phyloP scores from a whole-genome alignment of 2,888 invertebrate species.

The Melipona beecheii region DNA sequence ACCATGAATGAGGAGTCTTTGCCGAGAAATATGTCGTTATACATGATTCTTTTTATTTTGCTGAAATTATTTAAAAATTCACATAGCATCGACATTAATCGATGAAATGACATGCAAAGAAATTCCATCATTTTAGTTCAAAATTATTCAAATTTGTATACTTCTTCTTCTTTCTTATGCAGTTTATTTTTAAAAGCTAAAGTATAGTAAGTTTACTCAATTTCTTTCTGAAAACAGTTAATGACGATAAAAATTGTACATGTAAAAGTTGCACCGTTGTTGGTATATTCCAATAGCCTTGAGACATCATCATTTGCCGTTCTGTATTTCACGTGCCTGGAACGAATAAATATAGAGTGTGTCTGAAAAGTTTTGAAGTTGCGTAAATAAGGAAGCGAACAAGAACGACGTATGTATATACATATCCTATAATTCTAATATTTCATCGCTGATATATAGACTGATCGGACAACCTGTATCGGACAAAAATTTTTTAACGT shows the following conservation, averaged over 20 bases:
- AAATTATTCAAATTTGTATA: neutral
- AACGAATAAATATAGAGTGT: conserved; percentile 23
- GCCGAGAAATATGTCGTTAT: neutral
- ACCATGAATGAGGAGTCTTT: neutral
- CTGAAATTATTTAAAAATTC: neutral
- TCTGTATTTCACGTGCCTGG: conserved; percentile 29
- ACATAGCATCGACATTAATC: neutral
- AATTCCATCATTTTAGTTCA: neutral
- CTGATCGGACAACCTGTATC: neutral
- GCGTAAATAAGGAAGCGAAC: conserved; percentile 2
- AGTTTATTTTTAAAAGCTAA: neutral
- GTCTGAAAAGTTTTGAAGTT: conserved; percentile 22
- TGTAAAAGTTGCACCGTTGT: neutral
- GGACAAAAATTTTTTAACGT: neutral
- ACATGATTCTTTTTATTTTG: conserved; percentile 2
- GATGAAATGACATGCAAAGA: neutral
- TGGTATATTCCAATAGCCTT: conserved; percentile 23
- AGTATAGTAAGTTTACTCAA: neutral
- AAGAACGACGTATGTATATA: neutral
- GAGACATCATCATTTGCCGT: conserved; percentile 53
- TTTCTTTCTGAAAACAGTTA: conserved; percentile 16
- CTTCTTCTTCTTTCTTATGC: neutral
- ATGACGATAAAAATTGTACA: neutral
- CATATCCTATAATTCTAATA: neutral
- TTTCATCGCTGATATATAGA: neutral